Conservation (phyloP, 2,113 vertebrate genomes). For the Campylomormyrus numenius region DNA sequence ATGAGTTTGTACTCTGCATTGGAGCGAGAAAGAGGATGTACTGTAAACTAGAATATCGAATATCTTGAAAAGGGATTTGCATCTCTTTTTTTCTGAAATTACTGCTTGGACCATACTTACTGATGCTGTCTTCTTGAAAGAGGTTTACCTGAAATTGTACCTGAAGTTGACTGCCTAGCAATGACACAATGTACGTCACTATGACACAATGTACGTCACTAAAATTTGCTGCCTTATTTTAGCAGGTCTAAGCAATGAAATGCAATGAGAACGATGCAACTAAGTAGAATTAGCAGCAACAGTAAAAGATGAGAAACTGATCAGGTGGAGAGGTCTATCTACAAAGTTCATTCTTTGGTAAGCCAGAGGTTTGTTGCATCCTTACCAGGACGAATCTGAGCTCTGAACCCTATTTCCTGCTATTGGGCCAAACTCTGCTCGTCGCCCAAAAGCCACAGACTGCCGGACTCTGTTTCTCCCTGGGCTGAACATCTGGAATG, state of each 20-base stretch:
- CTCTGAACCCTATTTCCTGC: background rate
- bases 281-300: background rate
- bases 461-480: constrained; percentile 49
- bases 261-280: background rate
- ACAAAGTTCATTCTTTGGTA: background rate
- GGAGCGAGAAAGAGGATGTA: background rate
- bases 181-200: background rate
- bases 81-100: background rate
- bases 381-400: background rate
- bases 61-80: background rate
- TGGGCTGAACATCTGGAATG: constrained; percentile 46
- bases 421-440: constrained; percentile 29
- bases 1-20: background rate
- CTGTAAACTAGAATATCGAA: background rate
- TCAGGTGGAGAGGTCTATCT: background rate
- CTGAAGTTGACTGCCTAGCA: background rate
- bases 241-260: background rate
- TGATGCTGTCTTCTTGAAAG: background rate
- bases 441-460: constrained; percentile 62
- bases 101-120: background rate
- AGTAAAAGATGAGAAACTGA: background rate
- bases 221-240: background rate
- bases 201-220: background rate
- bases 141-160: background rate
- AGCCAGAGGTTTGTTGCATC: background rate